phyloP scores from a whole-genome alignment of 2,113 vertebrate genomes.

The Macrotis lagotis region DNA sequence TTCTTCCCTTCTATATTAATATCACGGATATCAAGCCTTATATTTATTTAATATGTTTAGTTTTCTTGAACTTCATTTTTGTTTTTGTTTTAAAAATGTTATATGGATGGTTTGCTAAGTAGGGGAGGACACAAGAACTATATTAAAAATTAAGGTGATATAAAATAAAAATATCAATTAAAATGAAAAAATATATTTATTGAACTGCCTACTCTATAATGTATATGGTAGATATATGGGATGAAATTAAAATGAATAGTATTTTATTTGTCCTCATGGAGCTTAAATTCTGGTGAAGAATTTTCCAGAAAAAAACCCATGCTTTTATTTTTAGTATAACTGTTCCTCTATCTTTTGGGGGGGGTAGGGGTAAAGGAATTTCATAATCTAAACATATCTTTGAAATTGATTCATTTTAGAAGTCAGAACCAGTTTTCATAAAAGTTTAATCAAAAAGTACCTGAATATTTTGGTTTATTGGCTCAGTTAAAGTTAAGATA shows the following conservation, averaged over 20 bases:
- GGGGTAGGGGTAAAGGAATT: not conserved
- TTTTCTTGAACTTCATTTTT: not conserved
- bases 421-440: not conserved
- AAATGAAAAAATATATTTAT: not conserved
- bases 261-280: not conserved
- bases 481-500: not conserved
- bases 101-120: not conserved
- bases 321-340: not conserved
- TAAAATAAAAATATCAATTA: not conserved
- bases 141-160: not conserved
- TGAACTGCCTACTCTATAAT: not conserved
- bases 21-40: not conserved
- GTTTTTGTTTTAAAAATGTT: not conserved
- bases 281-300: not conserved
- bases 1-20: not conserved
- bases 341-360: no score
- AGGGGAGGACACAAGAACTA: not conserved
- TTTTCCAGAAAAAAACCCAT: not conserved
- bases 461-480: not conserved
- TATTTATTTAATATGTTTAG: not conserved
- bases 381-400: not conserved
- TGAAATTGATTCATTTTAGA: not conserved
- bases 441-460: not conserved
- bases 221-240: not conserved
- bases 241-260: not conserved